These are phyloP conservation scores for Melinaea marsaeus DNA, from an alignment of 2,888 invertebrate genomes.

Conservation along the genomic window DNA sequence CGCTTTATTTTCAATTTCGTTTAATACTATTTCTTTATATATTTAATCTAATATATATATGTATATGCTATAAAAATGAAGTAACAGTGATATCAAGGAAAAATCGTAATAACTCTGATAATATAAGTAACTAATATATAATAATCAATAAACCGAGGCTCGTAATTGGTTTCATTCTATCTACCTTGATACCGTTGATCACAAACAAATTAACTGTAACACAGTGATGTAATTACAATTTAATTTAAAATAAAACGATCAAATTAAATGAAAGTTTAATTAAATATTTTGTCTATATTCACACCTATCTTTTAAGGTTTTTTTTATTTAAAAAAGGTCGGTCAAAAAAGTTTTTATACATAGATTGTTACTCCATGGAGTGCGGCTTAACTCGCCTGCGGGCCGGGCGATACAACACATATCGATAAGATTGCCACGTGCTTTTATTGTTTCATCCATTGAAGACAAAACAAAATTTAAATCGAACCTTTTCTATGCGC, in stretches of 20 bases:
- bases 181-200: neutral
- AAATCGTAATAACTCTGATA: no score
- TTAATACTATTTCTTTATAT: no score
- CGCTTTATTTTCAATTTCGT: no score
- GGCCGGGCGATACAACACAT: constrained; percentile 60
- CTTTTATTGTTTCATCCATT: constrained; percentile 61
- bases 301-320: constrained; percentile 1
- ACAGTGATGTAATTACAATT: neutral
- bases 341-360: constrained; percentile 9
- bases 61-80: no score
- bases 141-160: neutral
- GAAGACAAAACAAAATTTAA: constrained; percentile 52
- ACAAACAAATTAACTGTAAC: constrained; percentile 1
- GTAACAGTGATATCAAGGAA: no score
- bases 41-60: no score
- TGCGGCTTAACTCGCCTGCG: constrained; percentile 49
- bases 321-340: constrained; percentile 25
- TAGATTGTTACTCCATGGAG: constrained; percentile 18
- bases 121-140: neutral
- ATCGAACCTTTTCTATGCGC: constrained; percentile 43
- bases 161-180: neutral
- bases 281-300: constrained; percentile 2
- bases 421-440: constrained; percentile 65
- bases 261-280: constrained; percentile 1
- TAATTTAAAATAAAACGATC: neutral